Conservation (phyloP, 2,113 vertebrate species). For the Podocnemis expansa region DNA sequence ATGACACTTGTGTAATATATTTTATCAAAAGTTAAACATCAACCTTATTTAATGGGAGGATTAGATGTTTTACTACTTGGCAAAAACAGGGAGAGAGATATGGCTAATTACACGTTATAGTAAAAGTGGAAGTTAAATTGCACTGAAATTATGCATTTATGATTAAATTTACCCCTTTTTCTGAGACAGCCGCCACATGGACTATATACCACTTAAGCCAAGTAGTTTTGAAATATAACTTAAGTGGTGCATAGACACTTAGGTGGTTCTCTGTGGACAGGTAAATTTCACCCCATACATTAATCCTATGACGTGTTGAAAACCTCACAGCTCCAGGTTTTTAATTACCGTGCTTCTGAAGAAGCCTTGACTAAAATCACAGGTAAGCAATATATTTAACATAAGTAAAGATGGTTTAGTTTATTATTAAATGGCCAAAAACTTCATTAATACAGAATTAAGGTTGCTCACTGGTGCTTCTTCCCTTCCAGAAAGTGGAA, state of each 20-base stretch:
- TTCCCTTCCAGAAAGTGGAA: neutral
- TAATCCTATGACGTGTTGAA: neutral
- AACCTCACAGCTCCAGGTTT: neutral
- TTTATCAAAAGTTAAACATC: constrained; percentile 61
- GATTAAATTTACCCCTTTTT: neutral
- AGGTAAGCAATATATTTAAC: neutral
- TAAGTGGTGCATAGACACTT: neutral
- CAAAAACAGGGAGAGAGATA: neutral
- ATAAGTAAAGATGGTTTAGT: neutral
- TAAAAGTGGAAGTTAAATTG: neutral
- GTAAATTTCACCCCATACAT: neutral
- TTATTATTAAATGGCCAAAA: neutral
- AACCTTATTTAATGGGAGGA: constrained; percentile 19
- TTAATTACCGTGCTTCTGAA: neutral
- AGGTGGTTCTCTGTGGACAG: neutral
- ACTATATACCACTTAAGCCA: neutral
- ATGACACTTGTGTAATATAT: constrained; percentile 9
- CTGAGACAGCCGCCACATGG: neutral
- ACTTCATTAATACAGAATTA: neutral
- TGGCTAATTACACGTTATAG: neutral
- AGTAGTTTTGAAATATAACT: neutral
- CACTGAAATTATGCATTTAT: neutral
- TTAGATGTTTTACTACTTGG: constrained; percentile 51
- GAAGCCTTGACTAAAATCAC: neutral
- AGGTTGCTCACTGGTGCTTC: neutral